Percentiles rank a stretch among this genome's conserved stretches.
Conservation (phyloP, 1,140 invertebrate genomes). For the Aricia agestis region DNA sequence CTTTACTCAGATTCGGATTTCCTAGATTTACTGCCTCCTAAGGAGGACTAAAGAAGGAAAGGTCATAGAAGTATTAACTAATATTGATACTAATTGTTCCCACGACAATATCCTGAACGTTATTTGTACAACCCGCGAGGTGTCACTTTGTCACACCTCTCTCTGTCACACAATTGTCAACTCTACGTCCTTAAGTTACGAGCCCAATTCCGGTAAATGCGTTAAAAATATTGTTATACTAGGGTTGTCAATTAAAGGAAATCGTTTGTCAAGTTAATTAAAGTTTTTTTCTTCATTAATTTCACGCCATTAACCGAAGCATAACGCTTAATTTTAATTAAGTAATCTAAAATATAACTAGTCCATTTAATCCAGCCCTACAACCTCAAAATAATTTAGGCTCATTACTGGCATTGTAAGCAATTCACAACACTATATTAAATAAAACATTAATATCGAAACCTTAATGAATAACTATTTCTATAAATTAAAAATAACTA, state of each 20-base stretch:
- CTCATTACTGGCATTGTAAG: too few species aligned
- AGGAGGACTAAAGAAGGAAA: neutral
- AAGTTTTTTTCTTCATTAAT: neutral
- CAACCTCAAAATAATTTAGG: too few species aligned
- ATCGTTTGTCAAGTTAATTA: too few species aligned
- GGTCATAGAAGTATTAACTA: neutral
- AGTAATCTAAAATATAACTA: too few species aligned
- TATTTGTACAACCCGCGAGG: constrained; percentile 21
- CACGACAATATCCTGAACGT: constrained; percentile 21
- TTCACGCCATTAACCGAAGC: too few species aligned
- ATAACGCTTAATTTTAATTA: too few species aligned
- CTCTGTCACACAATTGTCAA: neutral
- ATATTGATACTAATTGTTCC: constrained; percentile 11
- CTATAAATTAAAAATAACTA: neutral
- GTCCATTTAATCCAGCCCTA: too few species aligned
- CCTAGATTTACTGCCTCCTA: too few species aligned
- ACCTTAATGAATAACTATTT: neutral
- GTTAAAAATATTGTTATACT: neutral
- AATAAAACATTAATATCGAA: constrained; percentile 11
- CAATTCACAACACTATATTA: neutral
- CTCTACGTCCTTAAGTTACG: neutral
- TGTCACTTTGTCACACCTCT: constrained; percentile 7
- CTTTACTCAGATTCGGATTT: too few species aligned
- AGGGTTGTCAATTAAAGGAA: neutral
- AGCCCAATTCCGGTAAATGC: neutral